Base-by-base conservation (phyloP, 2,113 vertebrate species). In the Nansenia antarctica region DNA sequence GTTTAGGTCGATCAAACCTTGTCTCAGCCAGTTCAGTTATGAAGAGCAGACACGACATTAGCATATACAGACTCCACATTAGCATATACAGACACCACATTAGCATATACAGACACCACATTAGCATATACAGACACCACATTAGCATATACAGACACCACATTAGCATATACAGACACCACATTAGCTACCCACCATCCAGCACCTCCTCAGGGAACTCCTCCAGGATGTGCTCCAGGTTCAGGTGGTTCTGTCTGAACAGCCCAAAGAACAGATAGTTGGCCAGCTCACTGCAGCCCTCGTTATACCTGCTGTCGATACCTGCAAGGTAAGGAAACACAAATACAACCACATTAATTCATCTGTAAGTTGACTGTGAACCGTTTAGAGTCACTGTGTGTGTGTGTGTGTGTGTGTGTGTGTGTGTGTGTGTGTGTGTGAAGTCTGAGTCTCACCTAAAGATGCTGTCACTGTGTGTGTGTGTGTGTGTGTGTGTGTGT, bases 231-330 rank as follows among this genome's bases (percentile, higher is more conserved):
- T 92, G 89, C 29, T 95, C 95, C 30, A 94, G 85, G 75, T 93
- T 93, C 0, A 90, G 84, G 81, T 87, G 92, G 79, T 82, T 94
- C 74, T 92, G 92, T 77, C 90, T 95, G 62, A 98, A 98, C n/a
- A 98, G 88, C 69, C 92, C 96, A 75, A 96, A 96, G 66, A 99
- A 95, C 70, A 99, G 93, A 49, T 96, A 98, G 82, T 95, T 95
- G 0, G 96, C 96, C 81, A 99, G 90, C 75, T 99, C 98, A 67
- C 91, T 91, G 90, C 97, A 99, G 4, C 98, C 98, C 70, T 94
- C 94, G 37, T 98, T 99, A 81, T 98, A 99, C 31, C 97, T 91
- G 82, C 97, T 99, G 81, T 99, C 98, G 47, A 99, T 98, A 52
- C 98, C 98, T 99, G 80, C 52, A 89, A 87, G 0, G 42, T 1